These are phyloP conservation scores for Myxocyprinus asiaticus DNA, from an alignment of 2,113 vertebrate genomes.

Conservation along the genomic window DNA sequence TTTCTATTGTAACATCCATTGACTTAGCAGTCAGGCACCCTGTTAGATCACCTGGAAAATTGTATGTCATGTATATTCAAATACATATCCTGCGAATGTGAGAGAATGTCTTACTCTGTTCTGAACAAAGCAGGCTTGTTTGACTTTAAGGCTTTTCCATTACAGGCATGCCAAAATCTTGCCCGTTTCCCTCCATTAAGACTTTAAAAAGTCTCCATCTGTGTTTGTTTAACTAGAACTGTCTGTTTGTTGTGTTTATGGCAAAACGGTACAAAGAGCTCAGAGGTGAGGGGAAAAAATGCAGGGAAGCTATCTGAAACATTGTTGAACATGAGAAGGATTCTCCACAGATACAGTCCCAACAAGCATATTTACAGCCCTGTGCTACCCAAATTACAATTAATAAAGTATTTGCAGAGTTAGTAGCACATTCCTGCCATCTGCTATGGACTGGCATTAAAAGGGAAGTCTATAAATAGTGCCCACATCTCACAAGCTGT, in stretches of 20 bases:
- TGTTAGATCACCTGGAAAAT: not conserved
- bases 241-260: constrained; percentile 41
- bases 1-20: not conserved
- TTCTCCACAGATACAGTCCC: not conserved
- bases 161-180: not conserved
- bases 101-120: not conserved
- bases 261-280: not conserved
- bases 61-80: not conserved
- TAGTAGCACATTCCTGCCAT: constrained; percentile 51
- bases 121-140: constrained; percentile 17
- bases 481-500: constrained; percentile 33
- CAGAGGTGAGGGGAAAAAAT: constrained; percentile 36
- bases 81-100: not conserved
- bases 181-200: constrained; percentile 5
- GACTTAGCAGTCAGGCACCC: not conserved
- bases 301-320: constrained; percentile 4
- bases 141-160: not conserved
- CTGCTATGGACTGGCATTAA: constrained; percentile 49
- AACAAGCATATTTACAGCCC: not conserved
- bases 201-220: constrained; percentile 1
- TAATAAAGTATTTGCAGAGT: constrained; percentile 19
- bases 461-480: constrained; percentile 57
- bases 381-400: constrained; percentile 8
- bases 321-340: constrained; percentile 8
- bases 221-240: constrained; percentile 12